A percentile compares a stretch with the other conserved stretches of the same genome.
These are phyloP conservation scores for Meriones unguiculatus DNA, from an alignment of 2,113 vertebrate genomes.

Conservation along the genomic window DNA sequence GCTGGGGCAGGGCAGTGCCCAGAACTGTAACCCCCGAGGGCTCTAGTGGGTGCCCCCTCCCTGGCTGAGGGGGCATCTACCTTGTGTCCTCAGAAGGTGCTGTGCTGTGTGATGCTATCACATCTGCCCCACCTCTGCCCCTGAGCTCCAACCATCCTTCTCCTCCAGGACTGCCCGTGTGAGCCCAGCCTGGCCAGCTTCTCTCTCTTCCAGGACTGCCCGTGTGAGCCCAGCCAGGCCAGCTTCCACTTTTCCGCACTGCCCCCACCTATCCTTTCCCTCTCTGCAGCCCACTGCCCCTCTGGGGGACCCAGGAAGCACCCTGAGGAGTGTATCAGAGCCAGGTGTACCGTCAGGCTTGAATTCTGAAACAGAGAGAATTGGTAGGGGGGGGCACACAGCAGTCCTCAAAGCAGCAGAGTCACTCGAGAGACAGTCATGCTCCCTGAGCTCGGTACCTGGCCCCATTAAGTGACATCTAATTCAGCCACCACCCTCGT, in stretches of 20 bases:
- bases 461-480: neutral
- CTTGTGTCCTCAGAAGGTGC: neutral
- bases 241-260: neutral
- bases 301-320: neutral
- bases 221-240: too few relatives aligned
- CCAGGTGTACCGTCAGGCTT: neutral
- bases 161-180: neutral
- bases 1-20: neutral
- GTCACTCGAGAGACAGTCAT: neutral
- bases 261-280: fast-evolving
- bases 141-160: fast-evolving
- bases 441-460: neutral
- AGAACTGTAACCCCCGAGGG: neutral
- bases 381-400: fast-evolving
- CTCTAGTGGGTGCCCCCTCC: neutral
- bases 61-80: neutral
- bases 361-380: neutral
- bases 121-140: neutral
- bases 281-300: neutral
- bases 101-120: neutral
- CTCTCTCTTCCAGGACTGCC: too few relatives aligned
- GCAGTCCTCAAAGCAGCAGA: neutral
- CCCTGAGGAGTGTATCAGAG: neutral
- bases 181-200: too few relatives aligned
- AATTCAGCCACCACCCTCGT: neutral